Evolutionary conservation across 2,888 invertebrate species (phyloP).

Genomic region (Ethmia dodecea): DNA sequence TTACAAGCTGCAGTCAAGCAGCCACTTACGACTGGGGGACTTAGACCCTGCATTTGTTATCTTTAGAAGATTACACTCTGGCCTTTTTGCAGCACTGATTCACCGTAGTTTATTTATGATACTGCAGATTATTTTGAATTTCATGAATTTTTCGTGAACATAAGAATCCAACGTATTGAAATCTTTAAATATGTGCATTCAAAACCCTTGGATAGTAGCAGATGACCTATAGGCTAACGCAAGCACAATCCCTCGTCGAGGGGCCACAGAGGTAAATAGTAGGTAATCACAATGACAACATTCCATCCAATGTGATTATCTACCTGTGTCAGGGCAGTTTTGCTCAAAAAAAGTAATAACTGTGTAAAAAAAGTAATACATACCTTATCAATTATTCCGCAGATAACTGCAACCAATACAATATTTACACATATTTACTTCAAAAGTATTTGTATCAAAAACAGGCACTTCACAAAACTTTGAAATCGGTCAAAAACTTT

Average conservation of each 20-base stretch:
- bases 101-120: too few species aligned
- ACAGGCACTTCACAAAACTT: slow-evolving; percentile 26
- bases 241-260: slow-evolving; percentile 1
- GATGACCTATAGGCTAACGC: too few species aligned
- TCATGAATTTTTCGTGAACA: too few species aligned
- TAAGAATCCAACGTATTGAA: too few species aligned
- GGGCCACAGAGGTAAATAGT: slow-evolving; percentile 5
- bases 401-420: not conserved
- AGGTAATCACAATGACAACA: slow-evolving; percentile 7
- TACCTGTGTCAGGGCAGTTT: slow-evolving; percentile 9
- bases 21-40: too few species aligned
- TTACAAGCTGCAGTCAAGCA: too few species aligned
- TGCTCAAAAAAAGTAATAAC: not conserved
- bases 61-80: too few species aligned
- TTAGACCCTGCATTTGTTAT: too few species aligned
- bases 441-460: slow-evolving; percentile 7
- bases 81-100: too few species aligned
- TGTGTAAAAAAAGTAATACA: not conserved
- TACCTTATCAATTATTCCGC: slow-evolving; percentile 4
- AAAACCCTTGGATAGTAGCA: too few species aligned
- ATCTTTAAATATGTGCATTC: too few species aligned
- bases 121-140: too few species aligned
- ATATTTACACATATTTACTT: slow-evolving; percentile 8
- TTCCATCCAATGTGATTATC: slow-evolving; percentile 12
- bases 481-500: slow-evolving; percentile 54